Percentiles rank a stretch among this genome's conserved stretches.
These are phyloP conservation scores for Leptothorax acervorum DNA, from an alignment of 2,888 invertebrate species.

Conservation along the genomic window DNA sequence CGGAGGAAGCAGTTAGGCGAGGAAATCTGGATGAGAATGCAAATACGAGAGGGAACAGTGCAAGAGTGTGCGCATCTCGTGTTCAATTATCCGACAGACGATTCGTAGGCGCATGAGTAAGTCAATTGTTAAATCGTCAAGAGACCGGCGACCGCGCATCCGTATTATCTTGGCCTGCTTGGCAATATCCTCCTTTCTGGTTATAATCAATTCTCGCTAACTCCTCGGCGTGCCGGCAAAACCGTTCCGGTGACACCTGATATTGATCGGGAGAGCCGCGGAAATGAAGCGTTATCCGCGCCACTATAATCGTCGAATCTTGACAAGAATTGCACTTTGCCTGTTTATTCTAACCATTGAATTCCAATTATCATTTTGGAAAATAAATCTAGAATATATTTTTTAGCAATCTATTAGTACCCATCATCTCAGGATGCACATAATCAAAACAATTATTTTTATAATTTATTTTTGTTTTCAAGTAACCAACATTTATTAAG, in stretches of 20 bases:
- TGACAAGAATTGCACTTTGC: conserved; percentile 26
- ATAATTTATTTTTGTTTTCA: not conserved
- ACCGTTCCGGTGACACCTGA: conserved; percentile 62
- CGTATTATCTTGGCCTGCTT: conserved; percentile 72
- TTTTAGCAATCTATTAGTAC: not conserved
- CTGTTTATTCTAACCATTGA: not conserved
- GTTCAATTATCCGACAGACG: conserved; percentile 62
- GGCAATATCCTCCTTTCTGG: conserved; percentile 74
- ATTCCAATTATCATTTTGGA: not conserved
- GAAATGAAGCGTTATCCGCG: conserved; percentile 49
- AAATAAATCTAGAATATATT: not conserved
- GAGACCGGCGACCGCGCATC: conserved; percentile 65
- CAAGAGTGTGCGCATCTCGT: conserved; percentile 16
- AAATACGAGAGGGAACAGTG: not conserved
- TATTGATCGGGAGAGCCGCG: conserved; percentile 61
- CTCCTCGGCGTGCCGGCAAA: conserved; percentile 48
- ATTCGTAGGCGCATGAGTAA: conserved; percentile 57
- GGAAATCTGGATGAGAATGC: conserved; percentile 27
- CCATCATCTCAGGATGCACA: not conserved
- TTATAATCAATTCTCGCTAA: conserved; percentile 53
- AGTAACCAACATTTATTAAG: conserved; percentile 1
- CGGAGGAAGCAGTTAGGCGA: not conserved
- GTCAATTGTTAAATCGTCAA: conserved; percentile 79
- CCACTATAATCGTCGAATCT: conserved; percentile 47
- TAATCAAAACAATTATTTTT: not conserved